Percentiles rank a stretch among this genome's conserved stretches.
These are phyloP conservation scores for Poliocrania exsul DNA, from an alignment of 2,797 vertebrate species.

Conservation along the genomic window DNA sequence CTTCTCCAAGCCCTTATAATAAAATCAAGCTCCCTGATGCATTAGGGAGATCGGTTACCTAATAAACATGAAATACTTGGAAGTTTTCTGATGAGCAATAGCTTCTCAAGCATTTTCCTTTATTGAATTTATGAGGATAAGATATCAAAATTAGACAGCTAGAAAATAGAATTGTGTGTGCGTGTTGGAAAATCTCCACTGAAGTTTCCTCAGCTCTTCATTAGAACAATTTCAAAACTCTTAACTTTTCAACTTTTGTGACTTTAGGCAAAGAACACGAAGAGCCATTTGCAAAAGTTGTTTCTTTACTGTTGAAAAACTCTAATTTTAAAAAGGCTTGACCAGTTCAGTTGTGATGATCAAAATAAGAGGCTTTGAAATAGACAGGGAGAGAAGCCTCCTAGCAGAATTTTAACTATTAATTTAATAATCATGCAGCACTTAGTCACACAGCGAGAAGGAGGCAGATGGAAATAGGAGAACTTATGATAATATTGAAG, in stretches of 20 bases:
- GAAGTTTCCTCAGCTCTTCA: not conserved
- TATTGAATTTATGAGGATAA: slow-evolving; percentile 30
- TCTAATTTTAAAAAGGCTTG: not conserved
- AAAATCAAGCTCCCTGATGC: slow-evolving; percentile 32
- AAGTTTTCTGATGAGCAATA: slow-evolving; percentile 26
- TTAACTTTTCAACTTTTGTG: not conserved
- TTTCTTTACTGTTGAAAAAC: not conserved
- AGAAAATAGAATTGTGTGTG: not conserved
- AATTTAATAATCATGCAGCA: not conserved
- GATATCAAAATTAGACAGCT: not conserved
- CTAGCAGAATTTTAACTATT: not conserved
- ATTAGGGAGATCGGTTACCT: slow-evolving; percentile 44
- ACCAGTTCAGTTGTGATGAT: not conserved
- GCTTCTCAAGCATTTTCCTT: slow-evolving; percentile 26
- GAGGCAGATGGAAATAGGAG: not conserved
- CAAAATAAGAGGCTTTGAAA: slow-evolving; percentile 3
- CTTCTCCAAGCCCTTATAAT: slow-evolving; percentile 9
- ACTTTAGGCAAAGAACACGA: not conserved
- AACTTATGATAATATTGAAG: not conserved
- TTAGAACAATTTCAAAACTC: not conserved
- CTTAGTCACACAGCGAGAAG: not conserved
- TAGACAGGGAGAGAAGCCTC: not conserved
- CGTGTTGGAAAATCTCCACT: not conserved
- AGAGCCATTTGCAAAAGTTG: not conserved
- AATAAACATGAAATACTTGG: slow-evolving; percentile 47